phyloP scores from a whole-genome alignment of 1,140 invertebrate genomes.

The Hydropsyche tenuis region DNA sequence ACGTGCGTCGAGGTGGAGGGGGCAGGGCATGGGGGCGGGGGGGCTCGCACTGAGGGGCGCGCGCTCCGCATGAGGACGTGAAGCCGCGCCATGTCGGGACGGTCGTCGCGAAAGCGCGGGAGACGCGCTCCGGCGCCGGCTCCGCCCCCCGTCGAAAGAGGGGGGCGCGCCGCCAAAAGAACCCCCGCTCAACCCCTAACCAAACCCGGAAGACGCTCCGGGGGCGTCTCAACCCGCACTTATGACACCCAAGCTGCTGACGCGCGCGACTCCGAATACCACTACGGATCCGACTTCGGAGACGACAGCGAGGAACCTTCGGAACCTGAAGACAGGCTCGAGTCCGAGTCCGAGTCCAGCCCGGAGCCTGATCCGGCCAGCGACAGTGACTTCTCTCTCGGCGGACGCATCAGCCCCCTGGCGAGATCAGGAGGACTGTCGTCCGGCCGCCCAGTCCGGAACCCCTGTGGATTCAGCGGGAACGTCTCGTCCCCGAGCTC shows the following conservation, averaged over 20 bases:
- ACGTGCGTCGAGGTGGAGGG: background rate
- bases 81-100: background rate
- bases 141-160: background rate
- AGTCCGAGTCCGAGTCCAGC: slow-evolving; percentile 66
- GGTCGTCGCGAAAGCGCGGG: slow-evolving; percentile 31
- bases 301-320: slow-evolving; percentile 81
- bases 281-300: slow-evolving; percentile 89
- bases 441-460: slow-evolving; percentile 80
- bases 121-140: background rate
- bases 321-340: slow-evolving; percentile 75
- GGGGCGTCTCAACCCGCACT: slow-evolving; percentile 64
- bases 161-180: slow-evolving; percentile 69
- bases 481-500: slow-evolving; percentile 77
- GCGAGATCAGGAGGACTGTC: slow-evolving; percentile 57
- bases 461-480: slow-evolving; percentile 84
- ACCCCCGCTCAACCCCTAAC: slow-evolving; percentile 76
- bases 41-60: background rate
- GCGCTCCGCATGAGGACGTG: background rate
- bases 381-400: slow-evolving; percentile 84
- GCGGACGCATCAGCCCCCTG: slow-evolving; percentile 76
- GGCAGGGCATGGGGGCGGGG: background rate
- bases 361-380: slow-evolving; percentile 62
- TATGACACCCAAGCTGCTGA: slow-evolving; percentile 77
- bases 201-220: slow-evolving; percentile 71
- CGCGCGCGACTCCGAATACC: slow-evolving; percentile 84